Conservation (phyloP, 2,797 vertebrate species). For the Urocyon cinereoargenteus region DNA sequence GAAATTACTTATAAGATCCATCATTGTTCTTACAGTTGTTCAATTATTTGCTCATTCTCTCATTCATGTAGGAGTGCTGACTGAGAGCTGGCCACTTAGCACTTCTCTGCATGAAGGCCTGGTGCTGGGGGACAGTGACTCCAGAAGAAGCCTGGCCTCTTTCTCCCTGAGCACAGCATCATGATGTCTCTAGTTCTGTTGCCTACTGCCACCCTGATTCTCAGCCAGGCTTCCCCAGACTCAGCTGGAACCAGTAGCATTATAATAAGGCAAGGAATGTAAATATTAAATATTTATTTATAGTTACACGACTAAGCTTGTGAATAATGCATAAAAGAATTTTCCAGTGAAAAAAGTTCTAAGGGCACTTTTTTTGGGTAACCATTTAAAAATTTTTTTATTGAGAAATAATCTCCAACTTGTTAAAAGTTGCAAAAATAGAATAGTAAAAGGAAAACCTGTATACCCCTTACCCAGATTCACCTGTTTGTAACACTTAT, state of each 20-base stretch:
- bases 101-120: neutral
- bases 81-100: neutral
- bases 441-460: slow-evolving; percentile 1
- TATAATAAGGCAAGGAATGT: neutral
- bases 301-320: neutral
- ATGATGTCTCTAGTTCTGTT: neutral
- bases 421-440: neutral
- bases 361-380: neutral
- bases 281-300: slow-evolving; percentile 41
- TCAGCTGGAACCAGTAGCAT: neutral
- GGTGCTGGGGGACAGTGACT: neutral
- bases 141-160: neutral
- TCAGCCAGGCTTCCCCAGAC: neutral
- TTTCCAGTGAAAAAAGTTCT: neutral
- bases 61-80: neutral
- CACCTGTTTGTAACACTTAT: neutral
- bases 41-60: neutral
- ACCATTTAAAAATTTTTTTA: neutral
- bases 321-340: neutral
- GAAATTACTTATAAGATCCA: neutral
- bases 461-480: neutral
- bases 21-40: neutral
- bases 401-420: neutral
- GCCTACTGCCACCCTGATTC: neutral
- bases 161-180: neutral